Conservation (phyloP, 2,888 invertebrate genomes). For the Cyclophora albipunctata region DNA sequence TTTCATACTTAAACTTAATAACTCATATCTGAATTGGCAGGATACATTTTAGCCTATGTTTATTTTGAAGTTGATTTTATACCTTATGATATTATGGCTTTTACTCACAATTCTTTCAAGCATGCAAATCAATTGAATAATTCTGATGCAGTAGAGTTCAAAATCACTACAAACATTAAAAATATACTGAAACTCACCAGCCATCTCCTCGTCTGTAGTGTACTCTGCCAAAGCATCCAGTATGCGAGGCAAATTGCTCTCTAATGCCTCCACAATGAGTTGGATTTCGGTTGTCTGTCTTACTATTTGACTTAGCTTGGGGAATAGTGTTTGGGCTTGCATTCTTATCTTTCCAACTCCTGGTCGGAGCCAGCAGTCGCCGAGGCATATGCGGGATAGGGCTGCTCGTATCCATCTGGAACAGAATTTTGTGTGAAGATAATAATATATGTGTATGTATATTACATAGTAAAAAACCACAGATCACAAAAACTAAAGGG, state of each 20-base stretch:
- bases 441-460: neutral
- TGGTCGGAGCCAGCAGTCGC: conserved; percentile 63
- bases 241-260: conserved; percentile 57
- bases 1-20: no score
- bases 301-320: conserved; percentile 59
- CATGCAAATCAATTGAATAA: no score
- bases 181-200: conserved; percentile 32
- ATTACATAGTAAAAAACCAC: no score
- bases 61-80: no score
- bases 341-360: conserved; percentile 63
- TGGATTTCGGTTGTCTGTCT: conserved; percentile 48
- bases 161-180: no score
- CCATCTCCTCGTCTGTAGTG: conserved; percentile 67
- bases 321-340: conserved; percentile 63
- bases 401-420: conserved; percentile 68
- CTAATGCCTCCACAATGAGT: conserved; percentile 59
- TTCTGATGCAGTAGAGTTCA: no score
- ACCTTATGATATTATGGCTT: no score
- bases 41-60: no score
- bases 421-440: neutral
- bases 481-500: no score
- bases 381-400: conserved; percentile 59
- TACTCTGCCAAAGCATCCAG: conserved; percentile 59
- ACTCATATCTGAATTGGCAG: no score
- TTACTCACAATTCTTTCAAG: no score